Evolutionary conservation across 2,888 invertebrate species (phyloP).

Genomic region (Agonopterix heracliana): DNA sequence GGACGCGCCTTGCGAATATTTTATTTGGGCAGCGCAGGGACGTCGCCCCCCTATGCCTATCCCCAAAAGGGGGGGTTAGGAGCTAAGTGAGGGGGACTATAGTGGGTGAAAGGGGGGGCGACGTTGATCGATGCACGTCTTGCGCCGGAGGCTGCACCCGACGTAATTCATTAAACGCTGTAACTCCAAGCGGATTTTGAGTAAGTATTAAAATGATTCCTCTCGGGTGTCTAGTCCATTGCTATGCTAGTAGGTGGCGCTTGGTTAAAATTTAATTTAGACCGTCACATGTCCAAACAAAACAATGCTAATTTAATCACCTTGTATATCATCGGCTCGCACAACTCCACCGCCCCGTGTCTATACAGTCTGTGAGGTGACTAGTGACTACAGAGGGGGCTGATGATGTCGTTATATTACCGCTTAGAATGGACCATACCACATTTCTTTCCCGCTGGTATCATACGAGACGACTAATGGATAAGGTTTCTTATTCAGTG

Average conservation of each 20-base stretch:
- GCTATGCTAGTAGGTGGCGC: not conserved
- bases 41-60: slow-evolving; percentile 57
- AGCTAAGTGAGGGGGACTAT: slow-evolving; percentile 8
- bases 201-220: slow-evolving; percentile 75
- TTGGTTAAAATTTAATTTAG: too few relatives aligned
- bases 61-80: slow-evolving; percentile 24
- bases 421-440: too few relatives aligned
- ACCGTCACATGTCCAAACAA: too few relatives aligned
- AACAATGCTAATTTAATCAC: too few relatives aligned
- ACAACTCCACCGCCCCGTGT: too few relatives aligned
- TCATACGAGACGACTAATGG: too few relatives aligned
- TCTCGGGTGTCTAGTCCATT: slow-evolving; percentile 55
- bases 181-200: slow-evolving; percentile 75
- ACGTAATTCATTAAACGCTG: slow-evolving; percentile 76
- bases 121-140: slow-evolving; percentile 79
- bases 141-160: slow-evolving; percentile 77
- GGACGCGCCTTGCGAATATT: slow-evolving; percentile 53
- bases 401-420: too few relatives aligned
- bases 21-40: slow-evolving; percentile 70
- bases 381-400: too few relatives aligned
- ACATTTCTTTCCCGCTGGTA: too few relatives aligned
- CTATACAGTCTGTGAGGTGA: too few relatives aligned
- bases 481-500: too few relatives aligned
- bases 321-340: too few relatives aligned
- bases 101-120: slow-evolving; percentile 22